Percentiles rank a stretch among this genome's conserved stretches.
Conservation (phyloP, 1,140 invertebrate species). For the Drosophila ironensis region DNA sequence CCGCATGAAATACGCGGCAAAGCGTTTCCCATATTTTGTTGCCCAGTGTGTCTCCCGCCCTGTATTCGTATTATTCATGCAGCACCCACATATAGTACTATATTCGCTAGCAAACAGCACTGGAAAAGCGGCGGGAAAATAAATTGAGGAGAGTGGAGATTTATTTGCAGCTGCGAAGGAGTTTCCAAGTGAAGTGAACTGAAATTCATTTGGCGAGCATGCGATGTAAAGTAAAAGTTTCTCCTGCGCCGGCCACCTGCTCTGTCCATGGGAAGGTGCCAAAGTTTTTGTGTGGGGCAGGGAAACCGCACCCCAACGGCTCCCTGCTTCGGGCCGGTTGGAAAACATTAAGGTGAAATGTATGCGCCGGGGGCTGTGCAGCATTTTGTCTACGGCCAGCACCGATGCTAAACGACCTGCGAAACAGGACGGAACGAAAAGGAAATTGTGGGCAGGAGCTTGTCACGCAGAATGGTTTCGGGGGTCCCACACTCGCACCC, state of each 20-base stretch:
- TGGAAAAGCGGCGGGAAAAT: neutral
- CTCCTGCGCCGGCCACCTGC: slow-evolving; percentile 18
- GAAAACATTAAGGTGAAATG: slow-evolving; percentile 57
- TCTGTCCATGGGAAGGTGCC: neutral
- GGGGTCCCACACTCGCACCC: slow-evolving; percentile 25
- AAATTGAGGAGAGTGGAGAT: slow-evolving; percentile 26
- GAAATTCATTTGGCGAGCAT: slow-evolving; percentile 14
- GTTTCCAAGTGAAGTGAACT: slow-evolving; percentile 27
- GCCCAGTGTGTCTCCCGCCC: slow-evolving; percentile 18
- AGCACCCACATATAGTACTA: too few species aligned
- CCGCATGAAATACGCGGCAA: slow-evolving; percentile 52
- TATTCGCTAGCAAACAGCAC: too few species aligned
- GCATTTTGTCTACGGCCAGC: slow-evolving; percentile 35
- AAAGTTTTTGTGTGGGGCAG: slow-evolving; percentile 5
- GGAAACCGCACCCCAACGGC: neutral
- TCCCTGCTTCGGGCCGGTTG: slow-evolving; percentile 1
- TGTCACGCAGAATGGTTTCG: slow-evolving; percentile 40
- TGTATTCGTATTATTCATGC: slow-evolving; percentile 29
- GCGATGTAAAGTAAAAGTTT: slow-evolving; percentile 33
- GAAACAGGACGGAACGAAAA: slow-evolving; percentile 6
- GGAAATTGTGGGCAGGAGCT: slow-evolving; percentile 18
- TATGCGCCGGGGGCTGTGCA: slow-evolving; percentile 46
- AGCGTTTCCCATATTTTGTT: slow-evolving; percentile 47
- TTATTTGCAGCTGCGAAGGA: slow-evolving; percentile 28
- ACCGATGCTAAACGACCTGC: neutral